Conservation (phyloP, 2,797 vertebrate species). For the Sorex maritimensis region DNA sequence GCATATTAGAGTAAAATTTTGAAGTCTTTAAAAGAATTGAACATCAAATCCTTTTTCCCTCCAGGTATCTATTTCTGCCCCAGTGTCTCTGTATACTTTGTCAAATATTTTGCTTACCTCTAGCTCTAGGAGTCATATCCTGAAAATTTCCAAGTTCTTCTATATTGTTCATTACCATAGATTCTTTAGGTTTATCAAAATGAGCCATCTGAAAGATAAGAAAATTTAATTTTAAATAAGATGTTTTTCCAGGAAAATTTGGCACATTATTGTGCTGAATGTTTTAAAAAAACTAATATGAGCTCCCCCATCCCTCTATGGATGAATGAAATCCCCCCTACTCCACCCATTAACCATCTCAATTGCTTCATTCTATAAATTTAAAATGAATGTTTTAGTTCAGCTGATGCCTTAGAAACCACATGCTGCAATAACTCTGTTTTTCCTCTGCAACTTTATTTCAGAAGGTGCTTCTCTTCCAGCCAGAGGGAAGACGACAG, state of each 20-base stretch:
- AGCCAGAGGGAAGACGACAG: neutral
- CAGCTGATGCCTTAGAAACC: neutral
- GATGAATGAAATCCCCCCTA: neutral
- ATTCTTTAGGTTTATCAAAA: neutral
- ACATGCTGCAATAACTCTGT: neutral
- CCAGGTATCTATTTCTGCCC: neutral
- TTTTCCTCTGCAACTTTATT: neutral
- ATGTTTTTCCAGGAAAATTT: neutral
- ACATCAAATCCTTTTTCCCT: neutral
- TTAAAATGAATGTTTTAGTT: constrained; percentile 10
- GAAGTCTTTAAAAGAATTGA: neutral
- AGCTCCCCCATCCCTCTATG: neutral
- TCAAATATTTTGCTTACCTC: neutral
- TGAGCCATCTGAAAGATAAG: neutral
- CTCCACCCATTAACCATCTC: neutral
- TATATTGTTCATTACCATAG: constrained; percentile 1
- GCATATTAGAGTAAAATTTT: neutral
- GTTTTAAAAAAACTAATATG: neutral
- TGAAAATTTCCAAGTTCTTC: neutral
- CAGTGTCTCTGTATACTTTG: neutral
- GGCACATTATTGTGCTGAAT: neutral
- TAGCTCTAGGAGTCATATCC: neutral
- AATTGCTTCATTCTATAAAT: constrained; percentile 39
- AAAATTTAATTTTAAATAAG: constrained; percentile 33
- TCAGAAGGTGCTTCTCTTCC: neutral